Evolutionary conservation across 2,888 invertebrate genomes (phyloP).

Genomic region (Aricia artaxerxes): DNA sequence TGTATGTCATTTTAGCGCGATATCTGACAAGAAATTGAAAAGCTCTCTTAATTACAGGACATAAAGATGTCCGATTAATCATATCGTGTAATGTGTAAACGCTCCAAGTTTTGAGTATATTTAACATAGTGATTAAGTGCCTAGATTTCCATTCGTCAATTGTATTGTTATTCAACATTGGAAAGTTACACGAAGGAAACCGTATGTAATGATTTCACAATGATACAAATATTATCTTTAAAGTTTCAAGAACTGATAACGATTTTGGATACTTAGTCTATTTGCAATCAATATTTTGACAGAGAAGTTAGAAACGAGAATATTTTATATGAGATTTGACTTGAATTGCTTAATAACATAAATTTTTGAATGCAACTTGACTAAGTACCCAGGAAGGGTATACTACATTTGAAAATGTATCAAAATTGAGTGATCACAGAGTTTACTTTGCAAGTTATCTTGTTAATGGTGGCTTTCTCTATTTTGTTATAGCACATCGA

Average conservation of each 20-base stretch:
- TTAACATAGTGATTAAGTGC: conserved; percentile 35
- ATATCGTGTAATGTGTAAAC: background rate
- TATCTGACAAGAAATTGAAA: background rate
- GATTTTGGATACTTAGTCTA: background rate
- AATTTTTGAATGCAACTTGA: background rate
- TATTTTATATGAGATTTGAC: no score
- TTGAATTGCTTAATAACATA: no score
- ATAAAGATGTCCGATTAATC: no score
- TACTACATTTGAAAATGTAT: background rate
- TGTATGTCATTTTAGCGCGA: background rate
- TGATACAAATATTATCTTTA: background rate
- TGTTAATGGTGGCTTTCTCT: background rate
- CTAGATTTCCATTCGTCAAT: conserved; percentile 32
- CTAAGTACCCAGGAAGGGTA: background rate
- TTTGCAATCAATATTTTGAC: background rate
- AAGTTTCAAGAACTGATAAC: background rate
- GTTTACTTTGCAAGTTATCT: conserved; percentile 3
- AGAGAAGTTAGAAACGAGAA: no score
- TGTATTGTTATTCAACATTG: conserved; percentile 12
- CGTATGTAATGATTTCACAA: background rate
- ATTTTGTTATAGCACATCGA: background rate
- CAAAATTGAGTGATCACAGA: background rate
- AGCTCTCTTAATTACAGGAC: background rate
- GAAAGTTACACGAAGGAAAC: conserved; percentile 11
- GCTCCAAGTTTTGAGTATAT: background rate